Evolutionary conservation across 2,888 invertebrate genomes (phyloP), one percentile per base, ranked within the genome.

Genomic region (Cosmia trapezina): DNA sequence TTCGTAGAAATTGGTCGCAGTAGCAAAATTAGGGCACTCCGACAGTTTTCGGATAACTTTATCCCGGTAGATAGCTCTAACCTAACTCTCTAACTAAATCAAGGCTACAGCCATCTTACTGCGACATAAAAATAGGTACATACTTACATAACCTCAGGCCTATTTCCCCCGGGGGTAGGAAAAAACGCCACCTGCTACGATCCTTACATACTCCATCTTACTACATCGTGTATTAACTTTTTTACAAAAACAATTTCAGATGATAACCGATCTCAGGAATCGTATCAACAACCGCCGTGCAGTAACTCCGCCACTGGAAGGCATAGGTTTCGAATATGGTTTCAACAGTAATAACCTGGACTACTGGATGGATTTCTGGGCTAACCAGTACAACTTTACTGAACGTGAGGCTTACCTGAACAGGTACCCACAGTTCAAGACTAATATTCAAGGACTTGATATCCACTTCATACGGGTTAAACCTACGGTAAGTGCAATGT

Each of bases 251-350:
- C 14, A 19, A 51, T 83, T 84, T 12, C 89, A 95, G 95, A 88
- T 91, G 84, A 81, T 94, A 51, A 80, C 86, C 71, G 94, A 95
- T 62, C 88, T 96, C 0, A 90, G 86, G 57, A 53, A 81, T 1
- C 93, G 95, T 7, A 85, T 96, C 0, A 89, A 89, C 51, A 90
- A 87, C 53, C 91, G 90, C 43, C 90, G 93, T 3, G 73, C 81
- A 4, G 86, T 92, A 6, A 90, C 96, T 0, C 95, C 96, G 2
- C 97, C 98, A 0, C 91, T 98, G 43, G 97, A 98, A 92, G 97
- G 97, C 37, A 94, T 96, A 0, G 97, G 95, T 2, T 98, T 98
- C 91, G 96, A 97, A 83, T 99, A 98, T 89, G 99, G 99, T 4
- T 97, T 99, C 90, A 98, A 98, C 89, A 94, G 97, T 0, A 95